A percentile compares a stretch with the other conserved stretches of the same genome.
phyloP scores from a whole-genome alignment of 92 coral and sea anemone genomes.

The Umimayanthus kanabou region DNA sequence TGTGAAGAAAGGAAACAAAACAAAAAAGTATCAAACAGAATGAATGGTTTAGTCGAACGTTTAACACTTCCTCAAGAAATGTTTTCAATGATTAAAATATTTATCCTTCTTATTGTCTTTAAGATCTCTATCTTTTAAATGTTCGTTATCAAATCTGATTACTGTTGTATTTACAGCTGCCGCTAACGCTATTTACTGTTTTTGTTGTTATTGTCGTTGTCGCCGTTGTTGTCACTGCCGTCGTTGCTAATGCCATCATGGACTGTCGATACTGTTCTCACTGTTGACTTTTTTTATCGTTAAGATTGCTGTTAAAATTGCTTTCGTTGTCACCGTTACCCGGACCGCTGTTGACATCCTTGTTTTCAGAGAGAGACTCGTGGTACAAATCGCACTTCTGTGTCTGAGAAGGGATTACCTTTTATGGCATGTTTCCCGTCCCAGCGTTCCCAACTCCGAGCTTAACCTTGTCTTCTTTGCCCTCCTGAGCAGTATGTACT shows the following conservation, averaged over 20 bases:
- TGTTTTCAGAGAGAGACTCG: neutral
- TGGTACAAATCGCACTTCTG: neutral
- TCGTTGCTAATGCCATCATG: neutral
- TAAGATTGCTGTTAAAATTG: neutral
- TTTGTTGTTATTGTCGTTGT: neutral
- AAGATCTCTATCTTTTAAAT: no score
- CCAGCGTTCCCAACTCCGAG: conserved; percentile 86
- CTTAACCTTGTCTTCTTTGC: conserved; percentile 35
- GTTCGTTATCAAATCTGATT: no score
- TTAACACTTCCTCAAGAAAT: no score
- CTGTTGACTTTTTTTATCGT: neutral
- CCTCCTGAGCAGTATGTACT: neutral
- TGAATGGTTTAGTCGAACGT: no score
- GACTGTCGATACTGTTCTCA: neutral
- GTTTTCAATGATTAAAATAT: no score
- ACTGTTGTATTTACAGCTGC: neutral
- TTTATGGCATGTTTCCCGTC: conserved; percentile 77
- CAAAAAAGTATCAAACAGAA: no score
- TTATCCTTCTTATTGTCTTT: no score
- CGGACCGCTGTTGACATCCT: neutral
- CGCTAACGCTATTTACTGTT: no score
- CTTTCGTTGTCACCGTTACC: neutral
- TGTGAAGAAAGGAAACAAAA: no score
- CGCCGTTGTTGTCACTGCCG: no score
- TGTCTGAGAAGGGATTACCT: neutral